These are phyloP conservation scores for Siphlonurus alternatus DNA, from an alignment of 2,888 invertebrate species.

Conservation along the genomic window DNA sequence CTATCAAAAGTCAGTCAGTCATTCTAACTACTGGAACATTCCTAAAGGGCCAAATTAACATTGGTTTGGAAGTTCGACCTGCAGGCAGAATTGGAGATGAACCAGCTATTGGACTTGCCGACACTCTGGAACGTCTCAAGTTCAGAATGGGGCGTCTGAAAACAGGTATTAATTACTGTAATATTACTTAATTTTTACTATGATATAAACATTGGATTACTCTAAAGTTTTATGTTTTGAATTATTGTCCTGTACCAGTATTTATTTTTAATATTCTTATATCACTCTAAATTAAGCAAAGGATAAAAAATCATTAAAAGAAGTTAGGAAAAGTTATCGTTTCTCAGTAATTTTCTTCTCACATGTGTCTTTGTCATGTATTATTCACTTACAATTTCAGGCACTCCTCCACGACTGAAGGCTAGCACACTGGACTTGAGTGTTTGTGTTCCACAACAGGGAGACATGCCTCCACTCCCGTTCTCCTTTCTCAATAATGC, in stretches of 20 bases:
- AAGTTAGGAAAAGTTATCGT: background rate
- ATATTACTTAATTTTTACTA: background rate
- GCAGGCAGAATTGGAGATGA: conserved; percentile 71
- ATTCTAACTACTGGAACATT: conserved; percentile 82
- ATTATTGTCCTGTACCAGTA: background rate
- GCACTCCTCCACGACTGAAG: conserved; percentile 65
- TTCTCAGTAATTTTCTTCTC: conserved; percentile 3
- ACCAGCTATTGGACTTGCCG: conserved; percentile 56
- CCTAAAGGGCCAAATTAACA: conserved; percentile 66
- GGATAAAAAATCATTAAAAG: too few species aligned
- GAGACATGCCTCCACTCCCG: conserved; percentile 52
- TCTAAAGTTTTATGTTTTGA: background rate
- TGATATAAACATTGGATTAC: background rate
- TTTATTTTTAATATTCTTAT: background rate
- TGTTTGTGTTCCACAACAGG: conserved; percentile 32
- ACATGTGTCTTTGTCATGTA: too few species aligned
- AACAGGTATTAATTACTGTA: conserved; percentile 41
- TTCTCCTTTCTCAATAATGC: conserved; percentile 62
- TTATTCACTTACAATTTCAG: conserved; percentile 28
- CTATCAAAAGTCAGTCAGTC: conserved; percentile 42
- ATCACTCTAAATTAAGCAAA: too few species aligned
- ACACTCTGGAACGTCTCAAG: conserved; percentile 49
- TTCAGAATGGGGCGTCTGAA: conserved; percentile 65
- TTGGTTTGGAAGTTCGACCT: conserved; percentile 52
- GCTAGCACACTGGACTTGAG: conserved; percentile 48